Conservation (phyloP, 2,888 invertebrate species). For the Omphaloscelis lunosa region DNA sequence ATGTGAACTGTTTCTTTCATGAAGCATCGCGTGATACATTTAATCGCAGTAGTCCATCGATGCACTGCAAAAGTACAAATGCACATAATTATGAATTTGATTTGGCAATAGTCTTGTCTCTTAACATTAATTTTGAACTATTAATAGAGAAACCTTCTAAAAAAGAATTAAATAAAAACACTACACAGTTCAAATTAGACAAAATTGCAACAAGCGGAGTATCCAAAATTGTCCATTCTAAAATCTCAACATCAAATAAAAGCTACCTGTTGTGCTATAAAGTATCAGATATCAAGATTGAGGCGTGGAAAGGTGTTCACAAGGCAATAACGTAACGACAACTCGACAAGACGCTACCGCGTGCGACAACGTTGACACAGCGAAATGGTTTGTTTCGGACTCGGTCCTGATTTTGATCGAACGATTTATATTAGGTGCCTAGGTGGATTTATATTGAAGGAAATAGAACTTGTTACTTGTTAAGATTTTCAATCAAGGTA, state of each 20-base stretch:
- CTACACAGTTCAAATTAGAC: background rate
- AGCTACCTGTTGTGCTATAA: slow-evolving; percentile 46
- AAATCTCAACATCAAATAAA: slow-evolving; percentile 36
- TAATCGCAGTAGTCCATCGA: too few species aligned
- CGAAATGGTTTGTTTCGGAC: slow-evolving; percentile 12
- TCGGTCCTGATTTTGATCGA: slow-evolving; percentile 37
- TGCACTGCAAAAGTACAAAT: too few species aligned
- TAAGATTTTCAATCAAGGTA: background rate
- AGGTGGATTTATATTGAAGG: background rate
- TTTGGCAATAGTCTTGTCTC: too few species aligned
- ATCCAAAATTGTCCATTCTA: background rate
- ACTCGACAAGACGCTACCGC: slow-evolving; percentile 12
- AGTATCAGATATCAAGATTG: slow-evolving; percentile 52
- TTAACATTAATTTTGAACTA: too few species aligned
- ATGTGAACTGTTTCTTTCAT: background rate
- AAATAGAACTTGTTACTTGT: background rate
- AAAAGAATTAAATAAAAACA: background rate
- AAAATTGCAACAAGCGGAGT: background rate
- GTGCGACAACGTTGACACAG: slow-evolving; percentile 30
- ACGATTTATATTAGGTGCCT: slow-evolving; percentile 34
- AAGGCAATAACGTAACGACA: slow-evolving; percentile 46
- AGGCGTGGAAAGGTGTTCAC: slow-evolving; percentile 44
- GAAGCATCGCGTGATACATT: background rate
- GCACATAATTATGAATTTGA: too few species aligned
- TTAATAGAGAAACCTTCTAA: too few species aligned